phyloP scores from a whole-genome alignment of 2,113 vertebrate species.

The Alethe diademata region DNA sequence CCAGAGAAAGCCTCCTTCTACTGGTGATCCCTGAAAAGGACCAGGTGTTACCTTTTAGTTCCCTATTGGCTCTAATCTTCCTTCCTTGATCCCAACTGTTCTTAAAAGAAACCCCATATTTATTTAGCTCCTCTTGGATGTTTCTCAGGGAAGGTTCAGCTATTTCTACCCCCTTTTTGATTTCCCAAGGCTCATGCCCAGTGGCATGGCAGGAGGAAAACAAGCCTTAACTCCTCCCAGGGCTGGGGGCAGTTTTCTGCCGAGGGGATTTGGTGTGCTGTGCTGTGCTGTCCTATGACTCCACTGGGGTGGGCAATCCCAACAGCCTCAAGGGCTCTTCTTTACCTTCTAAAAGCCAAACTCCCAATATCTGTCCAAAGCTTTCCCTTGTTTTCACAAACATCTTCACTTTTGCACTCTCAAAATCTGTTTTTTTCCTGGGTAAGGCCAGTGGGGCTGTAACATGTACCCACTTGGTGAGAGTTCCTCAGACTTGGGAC shows the following conservation, averaged over 20 bases:
- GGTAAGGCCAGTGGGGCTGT: neutral
- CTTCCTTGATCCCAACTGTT: conserved; percentile 60
- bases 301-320: fast-evolving
- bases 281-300: neutral
- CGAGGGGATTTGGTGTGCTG: neutral
- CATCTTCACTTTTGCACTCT: neutral
- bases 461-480: neutral
- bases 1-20: conserved; percentile 13
- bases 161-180: conserved; percentile 60
- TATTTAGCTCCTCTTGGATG: conserved; percentile 71
- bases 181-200: neutral
- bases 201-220: conserved; percentile 14
- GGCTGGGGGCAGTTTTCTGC: neutral
- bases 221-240: conserved; percentile 36
- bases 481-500: neutral
- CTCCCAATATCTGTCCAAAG: neutral
- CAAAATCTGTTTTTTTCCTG: neutral
- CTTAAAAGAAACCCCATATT: conserved; percentile 66
- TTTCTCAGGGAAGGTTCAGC: conserved; percentile 52
- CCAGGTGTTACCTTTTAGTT: conserved; percentile 62
- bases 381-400: neutral
- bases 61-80: conserved; percentile 67
- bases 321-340: neutral
- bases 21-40: conserved; percentile 29
- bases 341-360: neutral